Conservation (phyloP, 2,113 vertebrate species). For the Pseudorectes ferrugineus region DNA sequence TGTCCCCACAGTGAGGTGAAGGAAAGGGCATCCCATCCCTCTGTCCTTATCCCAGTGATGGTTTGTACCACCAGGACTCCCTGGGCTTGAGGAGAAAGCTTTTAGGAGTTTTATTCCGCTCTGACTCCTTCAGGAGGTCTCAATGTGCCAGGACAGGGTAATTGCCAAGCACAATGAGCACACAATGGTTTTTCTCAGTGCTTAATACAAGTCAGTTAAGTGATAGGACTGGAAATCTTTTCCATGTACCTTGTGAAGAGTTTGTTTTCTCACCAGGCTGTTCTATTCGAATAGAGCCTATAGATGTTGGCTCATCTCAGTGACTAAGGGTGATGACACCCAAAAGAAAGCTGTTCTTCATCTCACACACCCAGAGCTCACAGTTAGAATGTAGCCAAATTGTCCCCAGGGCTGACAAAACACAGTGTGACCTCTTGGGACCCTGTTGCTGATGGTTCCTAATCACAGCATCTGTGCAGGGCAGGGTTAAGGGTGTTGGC, state of each 20-base stretch:
- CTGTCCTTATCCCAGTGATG: neutral
- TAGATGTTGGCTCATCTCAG: neutral
- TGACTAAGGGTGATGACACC: neutral
- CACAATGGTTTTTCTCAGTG: neutral
- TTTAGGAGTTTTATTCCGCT: neutral
- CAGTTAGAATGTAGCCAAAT: neutral
- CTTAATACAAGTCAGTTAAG: neutral
- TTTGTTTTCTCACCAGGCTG: neutral
- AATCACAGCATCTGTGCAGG: neutral
- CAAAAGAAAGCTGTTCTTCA: neutral
- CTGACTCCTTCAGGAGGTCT: neutral
- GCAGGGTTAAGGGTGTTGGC: neutral
- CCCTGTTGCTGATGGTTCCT: neutral
- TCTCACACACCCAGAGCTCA: neutral
- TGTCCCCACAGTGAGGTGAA: neutral
- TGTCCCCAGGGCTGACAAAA: neutral
- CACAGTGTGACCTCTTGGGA: neutral
- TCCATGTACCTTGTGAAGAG: neutral
- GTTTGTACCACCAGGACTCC: neutral
- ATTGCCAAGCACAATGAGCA: neutral
- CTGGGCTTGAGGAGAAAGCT: neutral
- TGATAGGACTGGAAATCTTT: neutral
- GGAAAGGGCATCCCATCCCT: neutral
- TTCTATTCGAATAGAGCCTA: neutral
- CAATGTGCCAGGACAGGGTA: neutral